Evolutionary conservation across 2,113 vertebrate genomes (phyloP), one percentile per base, ranked within the genome.

Genomic region (Hemicordylus capensis): DNA sequence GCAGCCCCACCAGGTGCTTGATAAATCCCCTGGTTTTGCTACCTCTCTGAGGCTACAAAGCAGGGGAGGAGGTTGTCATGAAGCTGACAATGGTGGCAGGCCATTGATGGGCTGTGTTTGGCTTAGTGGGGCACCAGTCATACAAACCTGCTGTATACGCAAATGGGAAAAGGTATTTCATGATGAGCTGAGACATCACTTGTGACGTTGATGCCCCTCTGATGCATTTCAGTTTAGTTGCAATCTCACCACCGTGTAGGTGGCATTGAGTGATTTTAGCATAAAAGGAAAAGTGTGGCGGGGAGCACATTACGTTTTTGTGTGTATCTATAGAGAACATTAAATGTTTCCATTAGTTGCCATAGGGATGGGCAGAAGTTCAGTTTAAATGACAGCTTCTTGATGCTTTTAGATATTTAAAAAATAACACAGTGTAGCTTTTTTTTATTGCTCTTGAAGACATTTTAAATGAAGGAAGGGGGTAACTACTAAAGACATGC

Each of bases 281-380:
- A 94, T 94, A 93, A 92, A 95, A 95, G 92, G 91, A 94, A 94
- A 90, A 94, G 70, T 88, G 83, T 91, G 87, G 92, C 54, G 90
- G 91, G 94, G 93, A 84, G 86, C 88, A 87, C 69, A 83, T 90
- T 88, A 83, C 91, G 77, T 67, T 89, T 94, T 83, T 69, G 24
- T 46, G 77, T 85, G 44, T 73, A 17, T 85, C 89, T 94, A 93
- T 94, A 95, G 94, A 95, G 91, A 94, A 93, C 92, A 87, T 95
- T 94, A 95, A 95, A 92, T 92, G 92, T 94, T 95, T 95, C 92
- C 93, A 92, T 90, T 95, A 95, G 96, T 97, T 97, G 95, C 96
- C 95, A 97, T 97, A 96, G 96, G 94, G 89, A 97, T 96, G 92
- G 94, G 95, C 94, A 95, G 89, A 95, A 94, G 94, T 95, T 94